Percentiles rank a stretch among this genome's conserved stretches.
phyloP scores from a whole-genome alignment of 2,888 invertebrate species.

The Operophtera brumata region DNA sequence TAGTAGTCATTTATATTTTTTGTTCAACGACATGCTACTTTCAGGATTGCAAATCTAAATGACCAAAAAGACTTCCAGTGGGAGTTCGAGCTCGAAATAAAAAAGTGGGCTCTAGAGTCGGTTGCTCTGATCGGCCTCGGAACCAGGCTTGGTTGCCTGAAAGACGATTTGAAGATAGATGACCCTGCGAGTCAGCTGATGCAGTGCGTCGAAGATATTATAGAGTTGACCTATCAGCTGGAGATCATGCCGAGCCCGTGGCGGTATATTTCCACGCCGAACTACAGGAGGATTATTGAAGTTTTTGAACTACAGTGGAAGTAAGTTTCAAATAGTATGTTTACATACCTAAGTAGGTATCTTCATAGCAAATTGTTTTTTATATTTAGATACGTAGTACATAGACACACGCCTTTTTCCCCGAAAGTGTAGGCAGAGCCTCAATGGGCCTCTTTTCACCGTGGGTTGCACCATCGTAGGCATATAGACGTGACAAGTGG shows the following conservation, averaged over 20 bases:
- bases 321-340: background rate
- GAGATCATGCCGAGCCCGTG: slow-evolving; percentile 58
- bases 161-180: background rate
- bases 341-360: too few relatives aligned
- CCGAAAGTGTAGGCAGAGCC: too few relatives aligned
- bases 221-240: slow-evolving; percentile 39
- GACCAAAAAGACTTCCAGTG: slow-evolving; percentile 24
- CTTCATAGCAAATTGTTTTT: too few relatives aligned
- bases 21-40: background rate
- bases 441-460: too few relatives aligned
- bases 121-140: slow-evolving; percentile 35
- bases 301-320: slow-evolving; percentile 48
- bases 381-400: too few relatives aligned
- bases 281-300: slow-evolving; percentile 53
- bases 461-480: too few relatives aligned
- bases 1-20: background rate
- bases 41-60: background rate
- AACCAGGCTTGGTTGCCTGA: background rate
- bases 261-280: slow-evolving; percentile 49
- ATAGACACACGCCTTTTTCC: too few relatives aligned
- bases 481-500: too few relatives aligned
- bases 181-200: slow-evolving; percentile 45
- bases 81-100: slow-evolving; percentile 78
- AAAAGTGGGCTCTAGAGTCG: slow-evolving; percentile 83
- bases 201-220: slow-evolving; percentile 49